A percentile compares a stretch with the other conserved stretches of the same genome.
Conservation (phyloP, 2,797 vertebrate genomes). For the Amblyopsis hoosieri region DNA sequence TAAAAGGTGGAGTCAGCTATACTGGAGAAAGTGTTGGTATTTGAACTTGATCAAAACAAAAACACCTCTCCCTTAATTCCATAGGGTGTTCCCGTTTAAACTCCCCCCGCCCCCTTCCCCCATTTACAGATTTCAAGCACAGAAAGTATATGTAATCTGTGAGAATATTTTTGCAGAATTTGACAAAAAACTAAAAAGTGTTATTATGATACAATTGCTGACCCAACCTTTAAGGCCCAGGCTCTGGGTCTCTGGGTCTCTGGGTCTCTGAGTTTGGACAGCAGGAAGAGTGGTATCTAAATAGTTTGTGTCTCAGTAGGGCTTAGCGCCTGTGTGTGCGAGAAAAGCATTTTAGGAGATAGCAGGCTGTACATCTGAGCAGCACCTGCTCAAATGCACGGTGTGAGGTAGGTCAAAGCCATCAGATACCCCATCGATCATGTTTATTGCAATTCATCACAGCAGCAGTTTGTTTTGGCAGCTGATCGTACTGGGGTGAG, state of each 20-base stretch:
- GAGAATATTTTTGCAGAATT: no score
- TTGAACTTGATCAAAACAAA: no score
- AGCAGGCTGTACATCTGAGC: slow-evolving; percentile 67
- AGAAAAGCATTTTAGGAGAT: background rate
- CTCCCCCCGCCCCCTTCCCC: no score
- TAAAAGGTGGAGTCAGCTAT: no score
- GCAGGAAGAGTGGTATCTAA: slow-evolving; percentile 15
- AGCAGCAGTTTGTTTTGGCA: slow-evolving; percentile 79
- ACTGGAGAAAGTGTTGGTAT: no score
- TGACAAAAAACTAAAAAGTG: no score
- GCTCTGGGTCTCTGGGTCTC: slow-evolving; percentile 8
- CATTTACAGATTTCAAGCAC: no score
- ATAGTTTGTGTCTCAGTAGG: slow-evolving; percentile 9
- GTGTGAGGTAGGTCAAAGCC: slow-evolving; percentile 80
- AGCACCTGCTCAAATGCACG: slow-evolving; percentile 75
- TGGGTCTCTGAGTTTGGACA: slow-evolving; percentile 14
- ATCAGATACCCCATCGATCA: slow-evolving; percentile 74
- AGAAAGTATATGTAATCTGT: no score
- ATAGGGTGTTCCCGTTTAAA: no score
- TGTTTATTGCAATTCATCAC: slow-evolving; percentile 76
- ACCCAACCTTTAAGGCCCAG: slow-evolving; percentile 15
- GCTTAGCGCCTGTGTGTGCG: slow-evolving; percentile 5
- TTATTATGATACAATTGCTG: no score
- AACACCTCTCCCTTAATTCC: no score
- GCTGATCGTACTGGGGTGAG: slow-evolving; percentile 62